Evolutionary conservation across 2,888 invertebrate species (phyloP), one percentile per base, ranked within the genome.

Genomic region (Acrobasis consociella): DNA sequence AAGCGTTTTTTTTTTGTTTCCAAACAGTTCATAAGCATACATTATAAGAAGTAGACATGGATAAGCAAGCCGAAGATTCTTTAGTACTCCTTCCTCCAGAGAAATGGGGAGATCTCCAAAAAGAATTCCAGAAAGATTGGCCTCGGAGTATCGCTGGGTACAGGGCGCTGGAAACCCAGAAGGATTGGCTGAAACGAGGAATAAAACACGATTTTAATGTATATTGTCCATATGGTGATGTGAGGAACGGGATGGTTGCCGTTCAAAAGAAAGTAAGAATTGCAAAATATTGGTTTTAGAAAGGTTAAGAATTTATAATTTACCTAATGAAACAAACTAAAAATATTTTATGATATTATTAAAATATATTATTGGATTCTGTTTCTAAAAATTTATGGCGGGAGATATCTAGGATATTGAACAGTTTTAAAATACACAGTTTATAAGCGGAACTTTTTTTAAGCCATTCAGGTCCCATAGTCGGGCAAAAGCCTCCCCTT

Each of bases 231-330:
- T 67, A 69, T 38, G 81, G 80, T 5, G 69, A 77, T 11, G 52
- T 78, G n/a, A 63, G 65, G 5, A 74, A 76, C 68, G 81, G 80
- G 53, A 75, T 81, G 67, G 55, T 82, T 5, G 76, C 72, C 3
- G 63, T 69, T 5, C 71, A 62, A 63, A 62, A 65, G 8, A 67
- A 69, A 70, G 80, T 80, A 72, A 38, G 62, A 9, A 17, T 7
- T 22, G 37, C 1, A 22, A 8, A n/a, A 38, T 53, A 37, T n/a
- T 22, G 10, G 3, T 1, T 22, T 22, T 22, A 22, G 22, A 3
- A 22, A 22, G 22, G 1, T 22, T 22, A 22, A 22, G n/a, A 22
- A 22, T 3, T 22, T 22, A 22, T 31, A 31, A 5, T 31, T 31
- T 31, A 5, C 7, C 7, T 31, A 8, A 22, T 22, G 2, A 22